Evolutionary conservation across 1,140 invertebrate species (phyloP), one percentile per base, ranked within the genome.

Genomic region (Berghia stephanieae): DNA sequence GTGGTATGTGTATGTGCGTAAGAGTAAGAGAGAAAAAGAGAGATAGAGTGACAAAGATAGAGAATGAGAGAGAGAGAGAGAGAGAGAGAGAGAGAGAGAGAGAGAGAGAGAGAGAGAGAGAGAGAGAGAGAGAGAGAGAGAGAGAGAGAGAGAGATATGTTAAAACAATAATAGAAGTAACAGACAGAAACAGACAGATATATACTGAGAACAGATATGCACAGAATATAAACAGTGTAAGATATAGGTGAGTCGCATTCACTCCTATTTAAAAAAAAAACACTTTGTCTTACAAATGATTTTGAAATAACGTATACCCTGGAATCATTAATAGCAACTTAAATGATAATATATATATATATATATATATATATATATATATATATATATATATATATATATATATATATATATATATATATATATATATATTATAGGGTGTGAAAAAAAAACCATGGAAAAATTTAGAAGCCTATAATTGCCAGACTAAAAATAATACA

Each of bases 331-430:
- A 34, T 67, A 67, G 21, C 36, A n/a, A n/a, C n/a, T n/a, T n/a
- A n/a, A n/a, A n/a, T n/a, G n/a, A n/a, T n/a, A n/a, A n/a, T n/a
- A n/a, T 27, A 67, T 34, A 36, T 2, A 27, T 34, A 67, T 67
- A 67, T 67, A 27, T 67, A 67, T 34, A 67, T 67, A 67, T 34
- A 67, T 67, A 27, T 34, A 21, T 67, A 67, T 34, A 67, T 67
- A 67, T 34, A 27, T 67, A 1, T 34, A 67, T 67, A 27, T 3
- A 67, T 67, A n/a, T 36, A 13, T 49, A 13, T 49, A 13, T 49
- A 13, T n/a, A 13, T 13, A 13, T n/a, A 13, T 49, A 13, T 49
- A 13, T 13, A 49, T 49, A 49, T 49, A 13, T 13, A 13, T 13
- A 49, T n/a, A 13, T 49, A n/a, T 49, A 13, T 49, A n/a, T 38